Percentiles rank a stretch among this genome's conserved stretches.
These are phyloP conservation scores for Falco peregrinus DNA, from an alignment of 2,797 vertebrate genomes.

Conservation along the genomic window DNA sequence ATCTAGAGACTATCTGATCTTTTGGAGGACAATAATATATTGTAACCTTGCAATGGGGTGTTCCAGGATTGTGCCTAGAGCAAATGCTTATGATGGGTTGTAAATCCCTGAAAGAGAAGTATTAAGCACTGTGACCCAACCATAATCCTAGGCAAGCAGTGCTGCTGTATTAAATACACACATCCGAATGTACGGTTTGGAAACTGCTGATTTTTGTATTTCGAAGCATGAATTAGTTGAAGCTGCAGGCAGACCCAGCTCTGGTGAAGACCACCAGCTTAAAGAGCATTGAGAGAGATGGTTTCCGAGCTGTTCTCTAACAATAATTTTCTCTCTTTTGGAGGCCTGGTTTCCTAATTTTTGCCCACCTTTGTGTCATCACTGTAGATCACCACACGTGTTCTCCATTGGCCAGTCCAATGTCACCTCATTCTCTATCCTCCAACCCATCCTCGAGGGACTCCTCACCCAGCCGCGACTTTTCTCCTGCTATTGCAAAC, in stretches of 20 bases:
- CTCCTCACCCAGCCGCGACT: slow-evolving; percentile 95
- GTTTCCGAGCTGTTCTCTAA: slow-evolving; percentile 33
- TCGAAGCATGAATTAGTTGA: neutral
- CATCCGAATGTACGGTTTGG: neutral
- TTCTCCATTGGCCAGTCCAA: slow-evolving; percentile 95
- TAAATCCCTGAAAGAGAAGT: neutral
- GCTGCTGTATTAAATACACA: neutral
- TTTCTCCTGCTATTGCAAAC: slow-evolving; percentile 85
- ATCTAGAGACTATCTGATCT: neutral
- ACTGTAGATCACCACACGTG: slow-evolving; percentile 89
- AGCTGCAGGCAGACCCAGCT: slow-evolving; percentile 12
- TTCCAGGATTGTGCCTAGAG: neutral
- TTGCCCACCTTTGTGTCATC: slow-evolving; percentile 64
- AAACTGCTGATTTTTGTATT: neutral
- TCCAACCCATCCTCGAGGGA: slow-evolving; percentile 97
- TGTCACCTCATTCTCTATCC: slow-evolving; percentile 96
- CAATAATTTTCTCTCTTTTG: slow-evolving; percentile 35
- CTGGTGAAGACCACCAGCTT: neutral
- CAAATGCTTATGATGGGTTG: neutral
- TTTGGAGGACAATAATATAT: neutral
- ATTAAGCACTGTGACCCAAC: neutral
- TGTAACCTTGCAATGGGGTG: neutral
- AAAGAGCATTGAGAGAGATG: neutral
- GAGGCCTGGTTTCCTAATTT: slow-evolving; percentile 64
- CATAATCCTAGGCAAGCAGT: neutral